Base-by-base conservation (phyloP, 2,888 invertebrate genomes). In the Drosophila tanythrix region DNA sequence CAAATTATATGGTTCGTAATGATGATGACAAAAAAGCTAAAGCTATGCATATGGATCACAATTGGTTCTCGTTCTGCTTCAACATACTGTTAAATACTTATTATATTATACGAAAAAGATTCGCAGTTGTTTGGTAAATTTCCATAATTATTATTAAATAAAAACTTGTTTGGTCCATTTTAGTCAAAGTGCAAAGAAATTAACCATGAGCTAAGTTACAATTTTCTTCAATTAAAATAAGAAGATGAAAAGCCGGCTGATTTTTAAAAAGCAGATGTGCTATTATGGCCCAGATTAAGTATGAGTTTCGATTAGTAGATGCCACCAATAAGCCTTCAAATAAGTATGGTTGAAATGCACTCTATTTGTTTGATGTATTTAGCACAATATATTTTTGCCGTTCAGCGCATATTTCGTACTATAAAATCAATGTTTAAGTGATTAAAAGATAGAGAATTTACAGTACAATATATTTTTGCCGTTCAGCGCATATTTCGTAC, bases 351-450 rank as follows among this genome's bases (percentile, higher is more conserved):
- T 66, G 56, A 74, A 56, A 57, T 71, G 15, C 18, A 21, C 2
- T 1, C 21, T 50, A 63, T 63, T 56, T 64, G 21, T 38, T 52
- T 48, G 36, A 60, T 48, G 33, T 69, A 61, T 55, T 74, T 58
- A 61, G 35, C 63, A 64, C 36, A 31, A 25, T 67, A 6, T 56
- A 36, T 40, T 33, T 40, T 27, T 25, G 48, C 5, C 15, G 18
- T 18, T 3, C 15, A 38, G 4, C 13, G 13, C 61, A 59, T 46
- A 60, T 50, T 69, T 58, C 57, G 48, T 60, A 29, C 25, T 60
- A 53, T 25, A 35, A 64, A 56, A 66, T 70, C 33, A 71, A 43
- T 21, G 21, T 21, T 21, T 21, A n/a, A n/a, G n/a, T n/a, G n/a
- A n/a, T n/a, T n/a, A n/a, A n/a, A n/a, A n/a, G n/a, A n/a, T n/a